Base-by-base conservation (phyloP, 2,797 vertebrate species). In the Rhadinocentrus ornatus region DNA sequence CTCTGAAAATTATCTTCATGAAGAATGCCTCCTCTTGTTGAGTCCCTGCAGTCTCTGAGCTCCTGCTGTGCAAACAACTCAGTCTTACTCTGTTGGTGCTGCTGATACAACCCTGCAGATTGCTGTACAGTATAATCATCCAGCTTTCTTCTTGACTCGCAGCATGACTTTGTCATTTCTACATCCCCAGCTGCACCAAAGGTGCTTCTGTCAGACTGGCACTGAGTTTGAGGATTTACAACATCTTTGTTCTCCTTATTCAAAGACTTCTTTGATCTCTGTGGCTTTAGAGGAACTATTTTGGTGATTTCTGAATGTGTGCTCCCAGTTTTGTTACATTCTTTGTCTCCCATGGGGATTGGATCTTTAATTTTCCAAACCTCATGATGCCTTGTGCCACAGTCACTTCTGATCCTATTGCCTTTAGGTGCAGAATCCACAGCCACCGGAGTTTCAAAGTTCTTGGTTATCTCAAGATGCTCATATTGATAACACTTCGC, bases 251-350 rank as follows among this genome's bases (percentile, higher is more conserved):
- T 91, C 44, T 89, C 92, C 80, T 92, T 94, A 75, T 78, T 91
- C 84, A 92, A 80, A 88, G 82, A 92, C 80, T 95, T 94, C 81
- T 95, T 95, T 41, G 94, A 95, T 91, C 94, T 88, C 86, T 94
- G 94, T 1, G 94, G 94, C 75, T 95, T 95, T 44, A 94, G 87
- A 54, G 94, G 94, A 81, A 93, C 91, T 57, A 92, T 78, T 92
- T 88, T 93, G 56, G 91, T 82, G 37, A 88, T 82, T 82, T 93
- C 90, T 20, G 91, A 78, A 48, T 82, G 83, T 0, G 75, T 75
- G 66, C 73, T 77, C n/a, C 71, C 80, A 31, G 81, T 76, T 85
- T 77, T 86, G 73, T 62, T 81, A 56, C 66, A 77, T 50, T 91
- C 87, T 12, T 83, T 80, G 2, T 13, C 81, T 66, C 82, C 86